Base-by-base conservation (phyloP, 2,113 vertebrate species). In the Psettodes erumei region DNA sequence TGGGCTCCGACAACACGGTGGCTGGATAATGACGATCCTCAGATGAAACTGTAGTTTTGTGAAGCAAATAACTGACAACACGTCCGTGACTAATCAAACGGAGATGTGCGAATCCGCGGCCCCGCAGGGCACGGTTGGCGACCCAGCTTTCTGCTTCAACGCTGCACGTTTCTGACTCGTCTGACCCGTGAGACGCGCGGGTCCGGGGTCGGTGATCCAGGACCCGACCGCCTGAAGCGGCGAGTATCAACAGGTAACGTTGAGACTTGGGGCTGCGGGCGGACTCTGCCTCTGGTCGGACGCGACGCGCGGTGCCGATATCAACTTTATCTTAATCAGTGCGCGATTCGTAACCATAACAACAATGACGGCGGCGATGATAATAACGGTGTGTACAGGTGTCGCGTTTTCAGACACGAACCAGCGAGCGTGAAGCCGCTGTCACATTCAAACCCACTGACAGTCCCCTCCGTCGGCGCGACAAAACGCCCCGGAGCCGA, bases 231-330 rank as follows among this genome's bases (percentile, higher is more conserved):
- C 21, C 10, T 23, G 10, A 13, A n/a, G n/a, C n/a, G n/a, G 61
- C 76, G 11, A 11, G 10, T 38, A 80, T 86, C 86, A 91, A 91
- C 90, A 90, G 90, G 88, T 90, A 51, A 23, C 62, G 69, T 64
- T 18, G n/a, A n/a, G n/a, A 33, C 66, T 50, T 8, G 56, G 23
- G 59, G n/a, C 69, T n/a, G 47, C 65, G 30, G 13, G 21, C 15
- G 13, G 12, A 50, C 73, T 32, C 28, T 13, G 40, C 11, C 48
- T 23, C n/a, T 1, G 28, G 35, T 30, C 13, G 3, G 19, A 55
- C 45, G 30, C 1, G 27, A 37, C 9, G 28, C 8, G 19, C 15
- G 13, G 1, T 8, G n/a, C n/a, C n/a, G n/a, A n/a, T n/a, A n/a
- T 23, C 4, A 58, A 68, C 56, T 78, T 71, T 65, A 23, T 19